These are phyloP conservation scores for Frankliniella fusca DNA, from an alignment of 2,888 invertebrate species.

Conservation along the genomic window DNA sequence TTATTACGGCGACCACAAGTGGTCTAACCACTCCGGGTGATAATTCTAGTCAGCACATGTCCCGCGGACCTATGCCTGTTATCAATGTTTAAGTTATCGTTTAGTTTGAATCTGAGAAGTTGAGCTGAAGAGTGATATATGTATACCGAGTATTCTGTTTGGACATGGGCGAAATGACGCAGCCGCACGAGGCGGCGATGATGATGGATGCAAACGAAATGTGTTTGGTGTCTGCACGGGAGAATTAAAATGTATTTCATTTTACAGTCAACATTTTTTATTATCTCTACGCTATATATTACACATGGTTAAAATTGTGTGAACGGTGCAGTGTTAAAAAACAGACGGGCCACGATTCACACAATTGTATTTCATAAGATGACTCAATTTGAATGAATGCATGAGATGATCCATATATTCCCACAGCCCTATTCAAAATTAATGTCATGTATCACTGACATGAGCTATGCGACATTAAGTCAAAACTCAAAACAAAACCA, in stretches of 20 bases:
- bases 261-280: background rate
- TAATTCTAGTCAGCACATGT: background rate
- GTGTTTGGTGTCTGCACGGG: no score
- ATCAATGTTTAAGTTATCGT: background rate
- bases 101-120: no score
- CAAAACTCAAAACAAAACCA: background rate
- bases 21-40: background rate
- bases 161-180: no score
- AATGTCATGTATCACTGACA: background rate
- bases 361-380: background rate
- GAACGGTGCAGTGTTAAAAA: background rate
- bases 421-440: conserved; percentile 15
- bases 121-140: no score
- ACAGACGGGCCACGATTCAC: background rate
- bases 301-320: background rate
- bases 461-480: background rate
- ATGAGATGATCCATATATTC: background rate
- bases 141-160: no score
- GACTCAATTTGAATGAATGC: background rate
- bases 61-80: background rate
- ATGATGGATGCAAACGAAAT: no score
- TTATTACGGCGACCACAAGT: background rate
- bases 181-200: no score
- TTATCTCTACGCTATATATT: background rate
- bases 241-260: background rate